Conservation (phyloP, 1,140 invertebrate species). For the Magallana angulata region DNA sequence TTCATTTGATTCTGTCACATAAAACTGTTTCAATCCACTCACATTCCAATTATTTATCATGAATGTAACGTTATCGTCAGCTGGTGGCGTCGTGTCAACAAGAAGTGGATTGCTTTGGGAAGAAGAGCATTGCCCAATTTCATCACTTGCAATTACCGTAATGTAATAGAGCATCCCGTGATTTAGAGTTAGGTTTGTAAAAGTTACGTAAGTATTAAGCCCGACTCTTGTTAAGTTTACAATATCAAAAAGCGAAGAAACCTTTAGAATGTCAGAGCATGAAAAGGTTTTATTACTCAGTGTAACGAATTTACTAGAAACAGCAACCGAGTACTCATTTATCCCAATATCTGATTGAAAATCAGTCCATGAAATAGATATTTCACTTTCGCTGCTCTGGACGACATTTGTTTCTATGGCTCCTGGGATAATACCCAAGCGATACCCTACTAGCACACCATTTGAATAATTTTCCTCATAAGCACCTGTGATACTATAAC, state of each 20-base stretch:
- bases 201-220: slow-evolving; percentile 32
- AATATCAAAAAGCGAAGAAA: slow-evolving; percentile 42
- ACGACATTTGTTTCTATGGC: slow-evolving; percentile 31
- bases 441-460: slow-evolving; percentile 63
- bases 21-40: background rate
- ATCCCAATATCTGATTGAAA: slow-evolving; percentile 65
- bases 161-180: slow-evolving; percentile 56
- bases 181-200: slow-evolving; percentile 47
- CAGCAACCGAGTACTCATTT: slow-evolving; percentile 47
- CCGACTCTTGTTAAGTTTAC: slow-evolving; percentile 23
- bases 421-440: slow-evolving; percentile 53
- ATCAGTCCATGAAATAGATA: slow-evolving; percentile 56
- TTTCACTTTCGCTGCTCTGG: slow-evolving; percentile 49
- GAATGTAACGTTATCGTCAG: background rate
- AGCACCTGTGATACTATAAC: slow-evolving; percentile 61
- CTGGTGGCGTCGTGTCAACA: slow-evolving; percentile 57
- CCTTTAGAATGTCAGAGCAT: slow-evolving; percentile 28
- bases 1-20: background rate
- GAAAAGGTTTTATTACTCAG: slow-evolving; percentile 20
- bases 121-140: slow-evolving; percentile 46
- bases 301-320: slow-evolving; percentile 24
- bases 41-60: slow-evolving; percentile 33
- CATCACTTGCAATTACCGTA: slow-evolving; percentile 49
- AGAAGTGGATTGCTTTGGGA: slow-evolving; percentile 24
- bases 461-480: slow-evolving; percentile 60